Evolutionary conservation across 2,113 vertebrate genomes (phyloP).

Genomic region (Dolichotis patagonum): DNA sequence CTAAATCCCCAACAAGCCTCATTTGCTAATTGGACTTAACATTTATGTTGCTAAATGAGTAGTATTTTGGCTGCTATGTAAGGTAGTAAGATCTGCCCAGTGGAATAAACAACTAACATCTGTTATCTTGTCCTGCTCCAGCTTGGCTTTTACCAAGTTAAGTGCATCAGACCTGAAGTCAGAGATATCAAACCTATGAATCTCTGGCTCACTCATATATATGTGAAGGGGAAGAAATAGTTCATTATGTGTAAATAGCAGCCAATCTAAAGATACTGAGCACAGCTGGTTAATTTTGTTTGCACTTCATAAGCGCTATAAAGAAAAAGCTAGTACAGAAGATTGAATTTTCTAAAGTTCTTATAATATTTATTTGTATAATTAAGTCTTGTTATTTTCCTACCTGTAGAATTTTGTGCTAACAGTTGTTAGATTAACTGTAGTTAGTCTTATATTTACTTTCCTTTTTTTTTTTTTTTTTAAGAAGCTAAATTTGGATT

Average conservation of each 20-base stretch:
- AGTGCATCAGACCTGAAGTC: conserved; percentile 85
- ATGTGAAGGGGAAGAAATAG: conserved; percentile 79
- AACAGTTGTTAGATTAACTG: conserved; percentile 41
- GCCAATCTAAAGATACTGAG: conserved; percentile 80
- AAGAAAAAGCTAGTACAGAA: conserved; percentile 77
- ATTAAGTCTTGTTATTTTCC: background rate
- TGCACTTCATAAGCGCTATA: conserved; percentile 83
- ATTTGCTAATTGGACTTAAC: conserved; percentile 88
- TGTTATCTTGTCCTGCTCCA: conserved; percentile 90
- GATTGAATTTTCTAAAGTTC: conserved; percentile 58
- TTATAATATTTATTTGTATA: background rate
- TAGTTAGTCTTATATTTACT: conserved; percentile 60
- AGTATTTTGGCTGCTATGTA: conserved; percentile 88
- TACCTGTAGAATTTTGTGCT: conserved; percentile 13
- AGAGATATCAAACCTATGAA: conserved; percentile 86
- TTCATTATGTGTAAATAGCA: conserved; percentile 75
- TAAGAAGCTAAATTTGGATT: conserved; percentile 91
- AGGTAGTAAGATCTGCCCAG: conserved; percentile 88
- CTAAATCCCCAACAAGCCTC: conserved; percentile 87
- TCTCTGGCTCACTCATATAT: conserved; percentile 83
- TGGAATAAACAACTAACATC: conserved; percentile 91
- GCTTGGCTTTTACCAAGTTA: conserved; percentile 88
- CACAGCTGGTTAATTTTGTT: conserved; percentile 83
- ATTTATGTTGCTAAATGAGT: conserved; percentile 90
- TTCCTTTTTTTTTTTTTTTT: conserved; percentile 49